Base-by-base conservation (phyloP, 2,888 invertebrate species). In the Coenonympha arcania region DNA sequence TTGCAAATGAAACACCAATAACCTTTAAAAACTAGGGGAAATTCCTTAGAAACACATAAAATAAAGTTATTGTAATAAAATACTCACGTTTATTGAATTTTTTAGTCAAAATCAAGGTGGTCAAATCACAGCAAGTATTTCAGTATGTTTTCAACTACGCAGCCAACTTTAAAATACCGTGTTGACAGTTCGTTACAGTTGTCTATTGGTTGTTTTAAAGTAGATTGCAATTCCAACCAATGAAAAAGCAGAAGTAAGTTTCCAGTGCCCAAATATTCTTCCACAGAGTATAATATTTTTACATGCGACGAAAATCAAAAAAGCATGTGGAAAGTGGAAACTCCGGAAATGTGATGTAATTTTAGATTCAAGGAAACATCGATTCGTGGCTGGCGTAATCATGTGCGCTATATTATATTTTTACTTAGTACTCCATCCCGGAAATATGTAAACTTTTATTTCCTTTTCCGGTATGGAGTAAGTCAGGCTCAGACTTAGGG, bases 41-140 rank as follows among this genome's bases (percentile, higher is more conserved):
- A 48, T 24, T 9, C 2, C 22, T 2, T 13, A 13, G 5, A 20
- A 28, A 20, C 9, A 19, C 11, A 19, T 22, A n/a, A 6, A 24
- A 36, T 28, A 18, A 4, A 33, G 16, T 39, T 30, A 2, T 0
- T 15, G 8, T 6, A 8, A 1, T 19, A 9, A 34, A 48, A 50
- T 54, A 58, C 57, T 58, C 18, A 58, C 57, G 24, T 43, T 54
- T 46, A 4, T 15, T 18, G 9, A n/a, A 43, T 24, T 34, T 39
- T 36, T 47, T 41, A 13, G n/a, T 13, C 15, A 6, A 44, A 44
- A 34, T 49, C 47, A 50, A 49, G 42, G 40, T 45, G 49, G 50
- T 43, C 39, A 33, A 40, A 45, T 52, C 40, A 54, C 51, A 51
- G 49, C 50, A 57, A 55, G 45, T 49, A 37, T 39, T 41, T 42